Base-by-base conservation (phyloP, 2,888 invertebrate genomes). In the Cyrtodaria siliqua region DNA sequence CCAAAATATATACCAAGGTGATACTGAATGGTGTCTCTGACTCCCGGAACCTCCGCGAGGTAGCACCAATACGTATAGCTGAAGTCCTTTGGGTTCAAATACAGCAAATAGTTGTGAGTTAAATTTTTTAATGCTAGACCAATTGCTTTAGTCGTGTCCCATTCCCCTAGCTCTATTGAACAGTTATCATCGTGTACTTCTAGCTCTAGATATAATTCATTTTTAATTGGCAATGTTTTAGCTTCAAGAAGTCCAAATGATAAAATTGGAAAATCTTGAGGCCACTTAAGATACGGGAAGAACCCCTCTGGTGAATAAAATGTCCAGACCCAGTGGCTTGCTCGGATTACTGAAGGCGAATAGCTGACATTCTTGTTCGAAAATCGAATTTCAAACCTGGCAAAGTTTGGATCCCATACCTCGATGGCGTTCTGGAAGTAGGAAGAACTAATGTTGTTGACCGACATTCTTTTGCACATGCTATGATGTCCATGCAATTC, bases 301-400 rank as follows among this genome's bases (percentile, higher is more conserved):
- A 52, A 60, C n/a, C 60, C 56, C 14, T 63, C 44, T 0, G 50
- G 47, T 0, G 49, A 33, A 44, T 63, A 63, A 40, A 55, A 78
- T 9, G 77, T 78, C 77, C 77, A 78, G 2, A 78, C 61, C 68
- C 68, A 78, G 9, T 59, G 14, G 16, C 33, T 47, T 16, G 77
- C 72, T 16, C 27, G 16, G n/a, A 78, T 72, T 6, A 44, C 59
- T 2, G 60, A 70, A 6, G 33, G n/a, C 12, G 40, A 52, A 9
- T 23, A 14, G 1, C 4, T 18, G 2, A 56, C 38, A 38, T 6
- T 33, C 6, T 1, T 56, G n/a, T 18, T 18, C 2, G n/a, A 6
- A 16, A 44, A 44, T 16, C 20, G 4, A 18, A 44, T 44, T 3
- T 3, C 4, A 18, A 44, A 20, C n/a, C 44, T 6, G 6, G 44